These are phyloP conservation scores for Dugesia japonica DNA, from an alignment of 2,888 invertebrate species.

Conservation along the genomic window DNA sequence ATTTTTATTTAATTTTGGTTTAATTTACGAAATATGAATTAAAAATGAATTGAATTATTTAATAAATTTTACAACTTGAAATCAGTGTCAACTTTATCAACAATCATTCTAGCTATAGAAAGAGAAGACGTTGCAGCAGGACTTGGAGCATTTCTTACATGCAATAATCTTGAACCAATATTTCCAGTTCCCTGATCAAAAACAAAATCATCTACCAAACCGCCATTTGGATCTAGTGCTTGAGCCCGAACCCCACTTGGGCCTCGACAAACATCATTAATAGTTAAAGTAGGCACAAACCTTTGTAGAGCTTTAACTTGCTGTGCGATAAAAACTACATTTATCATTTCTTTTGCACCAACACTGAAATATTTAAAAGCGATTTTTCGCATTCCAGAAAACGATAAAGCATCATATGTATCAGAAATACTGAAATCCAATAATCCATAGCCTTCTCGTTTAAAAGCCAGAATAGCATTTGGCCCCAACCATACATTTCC, in stretches of 20 bases:
- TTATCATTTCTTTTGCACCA: constrained; percentile 10
- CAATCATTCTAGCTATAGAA: constrained; percentile 81
- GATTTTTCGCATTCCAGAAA: constrained; percentile 34
- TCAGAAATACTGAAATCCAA: constrained; percentile 48
- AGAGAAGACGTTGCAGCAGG: constrained; percentile 91
- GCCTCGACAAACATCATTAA: constrained; percentile 63
- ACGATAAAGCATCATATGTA: constrained; percentile 42
- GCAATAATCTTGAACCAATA: constrained; percentile 64
- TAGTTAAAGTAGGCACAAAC: constrained; percentile 57
- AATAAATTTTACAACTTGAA: background rate
- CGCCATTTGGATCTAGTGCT: constrained; percentile 68
- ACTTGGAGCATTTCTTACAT: constrained; percentile 89
- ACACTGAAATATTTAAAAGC: background rate
- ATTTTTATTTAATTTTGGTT: too few relatives aligned
- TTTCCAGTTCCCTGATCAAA: constrained; percentile 61
- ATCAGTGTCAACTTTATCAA: constrained; percentile 56
- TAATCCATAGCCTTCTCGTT: constrained; percentile 76
- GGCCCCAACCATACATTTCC: constrained; percentile 88
- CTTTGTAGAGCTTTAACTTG: constrained; percentile 50
- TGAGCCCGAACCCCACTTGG: constrained; percentile 90
- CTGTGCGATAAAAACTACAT: background rate
- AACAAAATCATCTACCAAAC: constrained; percentile 85
- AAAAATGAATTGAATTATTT: too few relatives aligned
- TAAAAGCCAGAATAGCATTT: constrained; percentile 83
- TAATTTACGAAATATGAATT: too few relatives aligned